Percentiles rank a stretch among this genome's conserved stretches.
phyloP scores from a whole-genome alignment of 2,113 vertebrate genomes.

The Albula goreensis region DNA sequence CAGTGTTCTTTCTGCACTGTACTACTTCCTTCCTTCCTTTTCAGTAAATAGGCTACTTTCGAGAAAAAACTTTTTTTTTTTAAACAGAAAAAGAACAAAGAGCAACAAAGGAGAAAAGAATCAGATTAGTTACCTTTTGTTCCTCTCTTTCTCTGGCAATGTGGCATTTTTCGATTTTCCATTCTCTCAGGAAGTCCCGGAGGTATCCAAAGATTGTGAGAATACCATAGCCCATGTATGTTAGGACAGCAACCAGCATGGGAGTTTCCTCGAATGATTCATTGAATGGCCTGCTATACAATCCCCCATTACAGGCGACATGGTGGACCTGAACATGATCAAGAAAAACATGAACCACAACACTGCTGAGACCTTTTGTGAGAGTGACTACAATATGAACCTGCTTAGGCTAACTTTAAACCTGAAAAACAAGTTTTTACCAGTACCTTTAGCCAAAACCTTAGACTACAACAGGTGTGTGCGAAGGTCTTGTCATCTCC shows the following conservation, averaged over 20 bases:
- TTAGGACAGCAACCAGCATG: conserved; percentile 91
- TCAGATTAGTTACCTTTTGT: conserved; percentile 75
- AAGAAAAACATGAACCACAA: neutral
- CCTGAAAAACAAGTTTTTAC: neutral
- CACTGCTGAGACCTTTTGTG: neutral
- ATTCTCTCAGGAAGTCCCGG: conserved; percentile 86
- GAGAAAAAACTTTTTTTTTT: neutral
- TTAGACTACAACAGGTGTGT: too few relatives aligned
- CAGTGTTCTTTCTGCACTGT: neutral
- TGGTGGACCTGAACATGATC: conserved; percentile 66
- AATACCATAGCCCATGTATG: conserved; percentile 90
- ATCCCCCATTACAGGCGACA: conserved; percentile 73
- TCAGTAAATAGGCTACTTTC: neutral
- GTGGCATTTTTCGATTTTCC: conserved; percentile 90
- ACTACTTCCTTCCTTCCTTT: neutral
- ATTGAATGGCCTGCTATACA: conserved; percentile 81
- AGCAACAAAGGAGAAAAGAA: neutral
- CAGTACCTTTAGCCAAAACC: neutral
- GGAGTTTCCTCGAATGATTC: conserved; percentile 93
- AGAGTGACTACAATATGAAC: neutral
- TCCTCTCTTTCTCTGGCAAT: conserved; percentile 86
- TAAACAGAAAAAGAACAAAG: neutral
- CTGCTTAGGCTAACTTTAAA: neutral
- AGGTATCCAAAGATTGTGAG: conserved; percentile 93
- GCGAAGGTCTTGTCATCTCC: too few relatives aligned